Percentiles rank a stretch among this genome's conserved stretches.
Evolutionary conservation across 2,113 vertebrate species (phyloP).

Genomic region (Thamnaconus septentrionalis): DNA sequence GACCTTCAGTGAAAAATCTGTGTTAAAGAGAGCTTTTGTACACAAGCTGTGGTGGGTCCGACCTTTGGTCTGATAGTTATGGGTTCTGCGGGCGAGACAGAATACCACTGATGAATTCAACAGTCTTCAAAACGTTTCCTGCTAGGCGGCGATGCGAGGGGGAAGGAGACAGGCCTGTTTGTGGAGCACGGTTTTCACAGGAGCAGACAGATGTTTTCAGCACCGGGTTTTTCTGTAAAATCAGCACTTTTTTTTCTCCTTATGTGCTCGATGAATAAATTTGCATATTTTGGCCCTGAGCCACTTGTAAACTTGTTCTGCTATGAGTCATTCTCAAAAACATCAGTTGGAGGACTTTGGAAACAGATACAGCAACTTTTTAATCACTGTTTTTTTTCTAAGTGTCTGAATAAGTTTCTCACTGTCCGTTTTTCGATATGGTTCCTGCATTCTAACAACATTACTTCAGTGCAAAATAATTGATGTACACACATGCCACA

Average conservation of each 20-base stretch:
- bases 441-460: too few species aligned
- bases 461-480: too few species aligned
- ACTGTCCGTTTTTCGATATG: too few species aligned
- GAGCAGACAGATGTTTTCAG: slow-evolving; percentile 16
- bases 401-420: too few species aligned
- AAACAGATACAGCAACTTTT: too few species aligned
- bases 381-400: too few species aligned
- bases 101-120: too few species aligned
- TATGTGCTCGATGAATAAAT: too few species aligned
- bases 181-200: slow-evolving; percentile 11
- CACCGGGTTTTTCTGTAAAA: slow-evolving; percentile 13
- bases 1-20: too few species aligned
- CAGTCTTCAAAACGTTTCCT: slow-evolving; percentile 18
- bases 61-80: slow-evolving; percentile 30
- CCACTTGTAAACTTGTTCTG: background rate
- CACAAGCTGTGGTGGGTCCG: slow-evolving; percentile 47
- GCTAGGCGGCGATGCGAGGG: slow-evolving; percentile 20
- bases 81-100: slow-evolving; percentile 37
- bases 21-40: slow-evolving; percentile 22
- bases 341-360: too few species aligned
- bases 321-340: too few species aligned
- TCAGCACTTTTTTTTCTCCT: slow-evolving; percentile 10
- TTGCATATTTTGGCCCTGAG: background rate
- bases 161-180: slow-evolving; percentile 31
- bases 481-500: too few species aligned